A percentile compares a stretch with the other conserved stretches of the same genome.
phyloP scores from a whole-genome alignment of 1,140 invertebrate species.

The Phymastichus coffea region DNA sequence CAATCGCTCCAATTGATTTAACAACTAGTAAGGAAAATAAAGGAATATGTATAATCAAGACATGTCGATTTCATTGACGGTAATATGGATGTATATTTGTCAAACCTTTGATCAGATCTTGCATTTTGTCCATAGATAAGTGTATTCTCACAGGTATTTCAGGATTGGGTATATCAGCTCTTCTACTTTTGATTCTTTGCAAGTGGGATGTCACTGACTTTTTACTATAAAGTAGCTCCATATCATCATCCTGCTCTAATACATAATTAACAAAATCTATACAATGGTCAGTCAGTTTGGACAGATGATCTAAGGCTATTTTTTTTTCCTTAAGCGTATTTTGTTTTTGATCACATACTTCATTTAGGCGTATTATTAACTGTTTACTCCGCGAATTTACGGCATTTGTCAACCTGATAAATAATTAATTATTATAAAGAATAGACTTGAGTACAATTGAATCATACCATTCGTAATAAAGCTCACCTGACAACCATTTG shows the following conservation, averaged over 20 bases:
- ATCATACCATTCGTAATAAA: constrained; percentile 35
- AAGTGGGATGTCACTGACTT: constrained; percentile 70
- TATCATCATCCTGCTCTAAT: constrained; percentile 77
- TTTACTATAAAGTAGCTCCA: constrained; percentile 81
- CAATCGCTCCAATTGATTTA: constrained; percentile 71
- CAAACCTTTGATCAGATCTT: constrained; percentile 77
- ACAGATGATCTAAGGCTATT: constrained; percentile 73
- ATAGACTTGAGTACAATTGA: neutral
- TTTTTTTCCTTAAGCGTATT: constrained; percentile 82
- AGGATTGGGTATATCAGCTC: constrained; percentile 81
- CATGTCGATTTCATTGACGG: neutral
- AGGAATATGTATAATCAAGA: too few species aligned
- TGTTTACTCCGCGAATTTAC: constrained; percentile 81
- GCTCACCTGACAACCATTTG: constrained; percentile 81
- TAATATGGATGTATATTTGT: too few species aligned
- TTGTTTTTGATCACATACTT: constrained; percentile 81
- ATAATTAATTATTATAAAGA: neutral
- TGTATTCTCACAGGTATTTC: constrained; percentile 80
- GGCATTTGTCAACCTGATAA: constrained; percentile 73
- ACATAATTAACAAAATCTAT: constrained; percentile 79
- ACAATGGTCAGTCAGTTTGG: constrained; percentile 82
- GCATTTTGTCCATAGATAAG: constrained; percentile 73
- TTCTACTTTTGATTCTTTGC: constrained; percentile 74
- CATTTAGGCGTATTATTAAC: constrained; percentile 74
- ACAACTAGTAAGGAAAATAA: constrained; percentile 61